A percentile compares a stretch with the other conserved stretches of the same genome.
These are phyloP conservation scores for Pachyrhynchus sulphureomaculatus DNA, from an alignment of 1,140 invertebrate genomes.

Conservation along the genomic window DNA sequence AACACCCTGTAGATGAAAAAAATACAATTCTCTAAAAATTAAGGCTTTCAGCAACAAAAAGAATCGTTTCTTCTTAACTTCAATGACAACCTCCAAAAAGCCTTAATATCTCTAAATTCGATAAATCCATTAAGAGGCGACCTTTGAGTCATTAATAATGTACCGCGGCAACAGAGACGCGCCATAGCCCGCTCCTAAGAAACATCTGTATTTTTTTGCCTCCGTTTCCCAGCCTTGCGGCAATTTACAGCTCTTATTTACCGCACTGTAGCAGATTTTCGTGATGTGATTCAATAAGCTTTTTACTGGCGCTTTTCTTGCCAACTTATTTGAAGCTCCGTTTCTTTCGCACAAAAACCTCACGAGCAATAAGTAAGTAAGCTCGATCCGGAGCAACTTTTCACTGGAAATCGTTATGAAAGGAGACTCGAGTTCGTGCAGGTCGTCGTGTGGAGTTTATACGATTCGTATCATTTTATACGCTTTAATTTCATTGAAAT, in stretches of 20 bases:
- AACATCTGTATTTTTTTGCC: conserved; percentile 36
- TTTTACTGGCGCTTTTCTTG: conserved; percentile 42
- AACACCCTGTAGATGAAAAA: no score
- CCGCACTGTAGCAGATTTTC: conserved; percentile 40
- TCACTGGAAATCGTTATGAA: no score
- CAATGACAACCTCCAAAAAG: conserved; percentile 18
- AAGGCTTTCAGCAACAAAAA: no score
- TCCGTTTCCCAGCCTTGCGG: conserved; percentile 25
- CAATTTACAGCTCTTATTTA: conserved; percentile 39
- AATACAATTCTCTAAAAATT: no score
- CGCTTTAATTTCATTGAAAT: no score
- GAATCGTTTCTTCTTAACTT: conserved; percentile 5
- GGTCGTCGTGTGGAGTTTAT: no score
- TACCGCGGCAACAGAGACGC: not conserved
- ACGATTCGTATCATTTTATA: no score
- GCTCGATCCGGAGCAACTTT: not conserved
- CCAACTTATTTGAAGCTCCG: conserved; percentile 35
- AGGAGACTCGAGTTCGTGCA: no score
- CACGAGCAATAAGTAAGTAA: conserved; percentile 41
- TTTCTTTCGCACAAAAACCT: conserved; percentile 25
- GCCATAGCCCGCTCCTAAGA: conserved; percentile 1
- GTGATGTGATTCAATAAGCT: conserved; percentile 50
- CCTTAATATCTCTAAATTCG: conserved; percentile 32
- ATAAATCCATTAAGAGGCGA: conserved; percentile 31
- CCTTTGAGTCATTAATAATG: conserved; percentile 31